A percentile compares a stretch with the other conserved stretches of the same genome.
phyloP scores from a whole-genome alignment of 2,113 vertebrate species.

The Scophthalmus maximus region DNA sequence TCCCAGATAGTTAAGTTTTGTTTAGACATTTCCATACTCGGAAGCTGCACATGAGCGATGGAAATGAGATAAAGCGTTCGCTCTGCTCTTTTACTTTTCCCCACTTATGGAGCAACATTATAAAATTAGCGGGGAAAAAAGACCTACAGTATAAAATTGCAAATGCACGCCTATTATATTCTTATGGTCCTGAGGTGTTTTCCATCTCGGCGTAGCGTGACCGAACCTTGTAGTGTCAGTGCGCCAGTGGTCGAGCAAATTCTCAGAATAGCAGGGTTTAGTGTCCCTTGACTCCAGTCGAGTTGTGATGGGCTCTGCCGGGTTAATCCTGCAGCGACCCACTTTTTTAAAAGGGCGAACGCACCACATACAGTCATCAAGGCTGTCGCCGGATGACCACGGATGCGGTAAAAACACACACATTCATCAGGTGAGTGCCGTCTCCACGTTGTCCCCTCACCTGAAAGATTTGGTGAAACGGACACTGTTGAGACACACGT shows the following conservation, averaged over 20 bases:
- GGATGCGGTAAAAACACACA: not conserved
- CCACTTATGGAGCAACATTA: not conserved
- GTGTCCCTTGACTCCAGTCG: constrained; percentile 42
- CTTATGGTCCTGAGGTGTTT: not conserved
- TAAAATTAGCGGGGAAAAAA: not conserved
- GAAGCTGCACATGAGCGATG: too few species aligned
- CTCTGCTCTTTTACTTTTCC: not conserved
- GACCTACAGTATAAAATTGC: not conserved
- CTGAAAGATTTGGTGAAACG: not conserved
- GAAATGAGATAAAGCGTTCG: too few species aligned
- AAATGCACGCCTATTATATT: not conserved
- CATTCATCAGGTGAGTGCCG: constrained; percentile 6
- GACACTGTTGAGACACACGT: constrained; percentile 39
- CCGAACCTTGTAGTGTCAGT: not conserved
- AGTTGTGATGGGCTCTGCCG: constrained; percentile 37
- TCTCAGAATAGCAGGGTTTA: constrained; percentile 72
- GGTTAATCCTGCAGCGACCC: constrained; percentile 77
- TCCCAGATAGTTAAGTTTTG: too few species aligned
- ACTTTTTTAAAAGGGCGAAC: constrained; percentile 62
- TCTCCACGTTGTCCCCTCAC: not conserved
- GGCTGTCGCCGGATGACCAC: too few species aligned
- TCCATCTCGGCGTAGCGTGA: not conserved
- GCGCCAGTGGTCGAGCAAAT: constrained; percentile 22
- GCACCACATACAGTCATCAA: not conserved
- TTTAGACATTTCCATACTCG: too few species aligned